Evolutionary conservation across 2,888 invertebrate species (phyloP).

Genomic region (Ditula angustiorana): DNA sequence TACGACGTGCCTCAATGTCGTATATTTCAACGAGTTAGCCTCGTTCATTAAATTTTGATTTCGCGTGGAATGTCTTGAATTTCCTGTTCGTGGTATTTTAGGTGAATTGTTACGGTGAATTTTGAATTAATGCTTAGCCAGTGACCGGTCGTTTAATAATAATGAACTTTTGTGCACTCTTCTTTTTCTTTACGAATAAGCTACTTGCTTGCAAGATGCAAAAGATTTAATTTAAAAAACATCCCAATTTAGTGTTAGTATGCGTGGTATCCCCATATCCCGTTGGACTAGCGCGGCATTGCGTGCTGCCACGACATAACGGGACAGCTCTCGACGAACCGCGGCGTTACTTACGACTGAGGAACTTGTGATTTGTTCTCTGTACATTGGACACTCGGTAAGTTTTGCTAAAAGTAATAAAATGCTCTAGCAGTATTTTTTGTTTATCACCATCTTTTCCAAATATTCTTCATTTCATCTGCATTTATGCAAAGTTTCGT

Average conservation of each 20-base stretch:
- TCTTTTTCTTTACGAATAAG: neutral
- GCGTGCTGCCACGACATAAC: conserved; percentile 42
- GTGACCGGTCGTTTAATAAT: neutral
- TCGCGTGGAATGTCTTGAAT: conserved; percentile 14
- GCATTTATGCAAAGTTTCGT: too few relatives aligned
- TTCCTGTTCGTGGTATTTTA: conserved; percentile 12
- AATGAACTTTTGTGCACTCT: conserved; percentile 1
- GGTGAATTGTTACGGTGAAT: conserved; percentile 2
- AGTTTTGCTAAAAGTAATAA: too few relatives aligned
- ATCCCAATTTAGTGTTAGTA: neutral
- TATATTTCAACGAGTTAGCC: conserved; percentile 2
- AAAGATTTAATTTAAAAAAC: neutral
- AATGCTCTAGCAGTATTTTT: too few relatives aligned
- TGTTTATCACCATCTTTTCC: too few relatives aligned
- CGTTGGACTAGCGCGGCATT: conserved; percentile 40
- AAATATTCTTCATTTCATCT: too few relatives aligned
- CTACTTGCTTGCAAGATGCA: neutral
- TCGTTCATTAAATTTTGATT: conserved; percentile 13
- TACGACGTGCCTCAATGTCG: neutral
- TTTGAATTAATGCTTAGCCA: neutral
- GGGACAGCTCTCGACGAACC: conserved; percentile 23
- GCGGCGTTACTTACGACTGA: conserved; percentile 14
- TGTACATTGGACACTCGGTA: too few relatives aligned
- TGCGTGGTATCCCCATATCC: conserved; percentile 25
- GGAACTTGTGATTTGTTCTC: conserved; percentile 25